Base-by-base conservation (phyloP, 2,888 invertebrate genomes). In the Phengaris alcon region DNA sequence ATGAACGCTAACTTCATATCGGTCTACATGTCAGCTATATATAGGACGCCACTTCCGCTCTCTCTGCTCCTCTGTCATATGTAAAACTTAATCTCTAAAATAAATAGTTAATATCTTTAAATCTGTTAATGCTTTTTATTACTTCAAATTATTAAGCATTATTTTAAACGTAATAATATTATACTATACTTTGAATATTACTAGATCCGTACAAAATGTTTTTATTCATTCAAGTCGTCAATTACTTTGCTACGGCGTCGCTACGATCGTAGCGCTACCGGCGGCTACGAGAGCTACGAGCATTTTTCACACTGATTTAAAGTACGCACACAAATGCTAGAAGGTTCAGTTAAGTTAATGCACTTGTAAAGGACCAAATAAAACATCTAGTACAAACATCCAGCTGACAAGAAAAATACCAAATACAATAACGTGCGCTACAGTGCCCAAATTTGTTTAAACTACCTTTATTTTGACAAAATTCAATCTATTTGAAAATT, bases 221-320 rank as follows among this genome's bases (percentile, higher is more conserved):
- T 64, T 64, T 35, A 64, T 64, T 6, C 35, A 64, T 64, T 59
- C 22, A 10, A 15, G 22, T 52, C 52, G 52, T 64, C 64, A 64
- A 64, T 64, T 64, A 64, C 64, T 64, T 64, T 64, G 64, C 64
- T 64, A 64, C 64, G 64, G 35, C 64, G 6, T 35, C 64, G 35
- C 64, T 64, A 64, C 64, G 64, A 15, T 10, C 22, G 35, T 48
- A 48, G 48, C 35, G 35, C 64, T 64, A 59, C 59, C 22, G 22
- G 59, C 9, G 0, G 59, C 22, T 48, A 48, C 48, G 48, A 48
- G 48, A 48, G 13, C 64, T 44, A 13, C 64, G 64, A 35, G 10
- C 64, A 44, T 64, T 64, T 64, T 64, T 64, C 64, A 64, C 35
- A 12, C 64, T 44, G 64, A 64, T 64, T 64, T 64, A 64, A 64